Percentiles rank a stretch among this genome's conserved stretches.
These are phyloP conservation scores for Imbricaverruca yamaguchii DNA, from an alignment of 2,888 invertebrate species.

Conservation along the genomic window DNA sequence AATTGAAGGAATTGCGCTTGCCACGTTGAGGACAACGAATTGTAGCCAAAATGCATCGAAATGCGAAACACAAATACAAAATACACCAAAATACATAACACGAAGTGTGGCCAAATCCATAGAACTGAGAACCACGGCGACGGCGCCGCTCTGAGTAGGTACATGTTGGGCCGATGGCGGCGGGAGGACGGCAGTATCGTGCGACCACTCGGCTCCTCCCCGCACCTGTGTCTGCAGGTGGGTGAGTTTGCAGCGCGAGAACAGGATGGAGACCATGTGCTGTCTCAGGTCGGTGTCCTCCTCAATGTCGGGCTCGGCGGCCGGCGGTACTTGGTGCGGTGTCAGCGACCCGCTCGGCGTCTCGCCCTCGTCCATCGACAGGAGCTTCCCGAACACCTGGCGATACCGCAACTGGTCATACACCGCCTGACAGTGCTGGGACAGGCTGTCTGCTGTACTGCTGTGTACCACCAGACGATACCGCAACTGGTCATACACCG, in stretches of 20 bases:
- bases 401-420: background rate
- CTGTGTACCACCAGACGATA: background rate
- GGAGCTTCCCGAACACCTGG: slow-evolving; percentile 12
- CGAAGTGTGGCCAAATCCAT: no score
- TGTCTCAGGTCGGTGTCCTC: slow-evolving; percentile 70
- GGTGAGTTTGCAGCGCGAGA: slow-evolving; percentile 85
- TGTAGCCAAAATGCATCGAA: no score
- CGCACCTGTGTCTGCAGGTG: slow-evolving; percentile 82
- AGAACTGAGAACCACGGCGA: no score
- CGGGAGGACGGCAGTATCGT: no score
- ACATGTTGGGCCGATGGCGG: no score
- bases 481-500: background rate
- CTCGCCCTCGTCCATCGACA: slow-evolving; percentile 37
- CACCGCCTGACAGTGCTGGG: no score
- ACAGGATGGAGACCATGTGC: slow-evolving; percentile 93
- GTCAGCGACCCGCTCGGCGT: slow-evolving; percentile 36
- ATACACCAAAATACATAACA: no score
- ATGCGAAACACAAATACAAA: no score
- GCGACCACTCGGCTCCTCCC: background rate
- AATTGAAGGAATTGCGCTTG: no score
- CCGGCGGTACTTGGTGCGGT: slow-evolving; percentile 35
- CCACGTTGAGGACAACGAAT: no score
- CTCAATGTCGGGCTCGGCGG: slow-evolving; percentile 40
- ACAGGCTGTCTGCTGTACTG: no score
- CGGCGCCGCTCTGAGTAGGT: no score